Evolutionary conservation across 1,140 invertebrate genomes (phyloP), one percentile per base, ranked within the genome.

Genomic region (Mesaphorura yosii): DNA sequence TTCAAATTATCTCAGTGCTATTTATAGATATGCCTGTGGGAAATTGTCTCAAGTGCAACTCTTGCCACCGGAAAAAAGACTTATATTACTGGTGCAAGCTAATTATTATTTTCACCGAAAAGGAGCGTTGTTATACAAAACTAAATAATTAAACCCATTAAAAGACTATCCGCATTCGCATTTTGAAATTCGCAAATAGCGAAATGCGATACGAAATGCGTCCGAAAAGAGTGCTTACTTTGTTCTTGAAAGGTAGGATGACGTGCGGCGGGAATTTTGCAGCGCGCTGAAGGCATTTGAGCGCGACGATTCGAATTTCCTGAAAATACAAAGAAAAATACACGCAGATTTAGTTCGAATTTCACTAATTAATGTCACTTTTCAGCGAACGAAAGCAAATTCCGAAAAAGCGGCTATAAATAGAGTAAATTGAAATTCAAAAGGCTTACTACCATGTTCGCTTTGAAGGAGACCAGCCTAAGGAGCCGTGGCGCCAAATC

Each of bases 401-500:
- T 34, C 10, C n/a, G n/a, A 34, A 34, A n/a, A 34, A 10, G 31
- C n/a, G 10, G 10, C 10, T 34, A 34, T 34, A 49, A 6, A 46
- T 17, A 15, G 40, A 17, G 20, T 42, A 7, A 7, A 46, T 46
- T 46, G 26, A 34, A 14, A 34, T n/a, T 10, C 31, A 10, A 34
- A 34, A 34, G 31, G 31, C 31, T 31, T 28, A 66, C 70, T 69
- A 85, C 83, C 81, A 84, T 83, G 39, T 71, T 76, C 7, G 72
- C 67, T 56, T 73, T 69, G 61, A 74, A 75, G 41, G 66, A 70
- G 15, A 76, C 69, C 26, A 84, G 69, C 49, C 74, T 73, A 17
- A 84, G 62, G 38, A 82, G 73, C 55, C 74, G 74, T n/a, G 79
- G 74, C 61, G 84, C 73, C 34, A 86, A 71, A 51, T 76, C 77